A percentile compares a stretch with the other conserved stretches of the same genome.
Evolutionary conservation across 1,140 invertebrate genomes (phyloP).

Genomic region (Calephelis nemesis): DNA sequence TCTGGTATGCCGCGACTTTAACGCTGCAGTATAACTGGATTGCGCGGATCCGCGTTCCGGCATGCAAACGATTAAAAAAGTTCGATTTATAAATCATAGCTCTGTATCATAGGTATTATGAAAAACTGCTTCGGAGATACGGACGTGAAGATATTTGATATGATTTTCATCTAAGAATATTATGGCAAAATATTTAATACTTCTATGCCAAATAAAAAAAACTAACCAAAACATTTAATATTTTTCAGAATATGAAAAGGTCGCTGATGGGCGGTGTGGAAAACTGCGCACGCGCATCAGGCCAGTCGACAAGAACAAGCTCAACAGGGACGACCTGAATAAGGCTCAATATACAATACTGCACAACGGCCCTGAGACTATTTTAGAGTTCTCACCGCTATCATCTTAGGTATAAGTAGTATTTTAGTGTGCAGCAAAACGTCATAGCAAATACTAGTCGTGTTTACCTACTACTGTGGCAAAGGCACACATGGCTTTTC

Average conservation of each 20-base stretch:
- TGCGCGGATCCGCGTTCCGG: too few species aligned
- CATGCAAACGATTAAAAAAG: too few species aligned
- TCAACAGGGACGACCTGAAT: conserved; percentile 58
- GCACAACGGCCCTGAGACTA: conserved; percentile 46
- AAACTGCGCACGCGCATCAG: conserved; percentile 60
- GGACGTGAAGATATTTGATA: too few species aligned
- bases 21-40: too few species aligned
- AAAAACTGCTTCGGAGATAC: too few species aligned
- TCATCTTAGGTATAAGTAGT: conserved; percentile 21
- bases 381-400: conserved; percentile 51
- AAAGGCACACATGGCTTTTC: conserved; percentile 13
- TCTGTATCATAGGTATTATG: too few species aligned
- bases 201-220: not conserved
- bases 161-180: too few species aligned
- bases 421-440: conserved; percentile 13
- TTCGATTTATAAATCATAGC: too few species aligned
- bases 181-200: too few species aligned
- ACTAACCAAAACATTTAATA: not conserved
- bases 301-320: conserved; percentile 54
- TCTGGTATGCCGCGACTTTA: too few species aligned
- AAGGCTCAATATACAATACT: conserved; percentile 59
- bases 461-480: conserved; percentile 7
- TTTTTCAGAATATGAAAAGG: conserved; percentile 62
- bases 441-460: conserved; percentile 17
- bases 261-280: conserved; percentile 63